phyloP scores from a whole-genome alignment of 2,113 vertebrate genomes.

The Odobenus rosmarus region DNA sequence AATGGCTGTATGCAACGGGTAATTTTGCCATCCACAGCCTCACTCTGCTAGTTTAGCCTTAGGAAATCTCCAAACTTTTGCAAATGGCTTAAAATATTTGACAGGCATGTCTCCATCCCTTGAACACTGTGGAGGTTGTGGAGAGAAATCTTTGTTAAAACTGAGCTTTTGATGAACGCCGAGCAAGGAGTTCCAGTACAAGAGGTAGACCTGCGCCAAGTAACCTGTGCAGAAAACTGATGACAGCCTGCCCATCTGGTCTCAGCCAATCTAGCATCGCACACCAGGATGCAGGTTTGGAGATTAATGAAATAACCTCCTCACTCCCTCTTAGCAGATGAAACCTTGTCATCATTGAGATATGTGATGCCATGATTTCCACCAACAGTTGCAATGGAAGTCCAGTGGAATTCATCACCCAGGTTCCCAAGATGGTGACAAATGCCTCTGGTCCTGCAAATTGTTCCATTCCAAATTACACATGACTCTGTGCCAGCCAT shows the following conservation, averaged over 20 bases:
- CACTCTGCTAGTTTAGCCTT: not conserved
- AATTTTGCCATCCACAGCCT: constrained; percentile 74
- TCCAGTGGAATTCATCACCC: not conserved
- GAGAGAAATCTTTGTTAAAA: constrained; percentile 62
- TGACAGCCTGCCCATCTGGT: not conserved
- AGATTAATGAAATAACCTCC: not conserved
- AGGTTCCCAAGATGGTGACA: too few relatives aligned
- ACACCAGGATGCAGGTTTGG: not conserved
- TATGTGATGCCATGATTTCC: rapidly evolving
- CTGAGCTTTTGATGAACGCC: constrained; percentile 19
- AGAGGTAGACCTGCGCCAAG: rapidly evolving
- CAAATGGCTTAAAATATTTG: constrained; percentile 33
- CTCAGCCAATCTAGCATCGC: rapidly evolving
- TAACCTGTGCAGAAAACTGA: not conserved
- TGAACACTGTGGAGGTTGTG: constrained; percentile 14
- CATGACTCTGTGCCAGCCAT: rapidly evolving
- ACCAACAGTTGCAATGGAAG: rapidly evolving
- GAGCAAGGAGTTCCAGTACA: rapidly evolving
- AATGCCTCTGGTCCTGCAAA: too few relatives aligned
- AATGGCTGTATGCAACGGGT: not conserved
- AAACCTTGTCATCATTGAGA: not conserved
- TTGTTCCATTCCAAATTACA: rapidly evolving
- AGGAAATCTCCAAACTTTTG: constrained; percentile 43
- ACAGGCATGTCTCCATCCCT: constrained; percentile 52
- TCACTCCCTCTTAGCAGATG: not conserved